phyloP scores from a whole-genome alignment of 1,140 invertebrate species.

The Drosophila virilis region DNA sequence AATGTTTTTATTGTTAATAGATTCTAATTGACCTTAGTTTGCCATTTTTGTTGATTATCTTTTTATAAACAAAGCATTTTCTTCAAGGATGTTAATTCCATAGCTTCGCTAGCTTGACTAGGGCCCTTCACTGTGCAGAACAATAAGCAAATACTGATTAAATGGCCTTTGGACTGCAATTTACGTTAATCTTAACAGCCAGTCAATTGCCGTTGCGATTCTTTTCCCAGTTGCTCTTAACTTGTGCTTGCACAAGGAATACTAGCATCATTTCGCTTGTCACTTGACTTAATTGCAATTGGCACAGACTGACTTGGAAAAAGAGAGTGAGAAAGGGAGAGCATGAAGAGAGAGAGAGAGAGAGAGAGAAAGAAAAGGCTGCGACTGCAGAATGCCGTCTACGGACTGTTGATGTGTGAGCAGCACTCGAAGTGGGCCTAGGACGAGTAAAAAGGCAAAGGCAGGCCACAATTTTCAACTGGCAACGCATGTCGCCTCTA shows the following conservation, averaged over 20 bases:
- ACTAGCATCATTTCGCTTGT: slow-evolving; percentile 58
- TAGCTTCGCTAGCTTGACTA: neutral
- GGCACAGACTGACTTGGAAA: slow-evolving; percentile 13
- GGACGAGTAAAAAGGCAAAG: neutral
- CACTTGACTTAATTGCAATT: slow-evolving; percentile 78
- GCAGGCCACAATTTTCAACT: slow-evolving; percentile 19
- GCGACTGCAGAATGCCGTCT: neutral
- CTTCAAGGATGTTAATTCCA: neutral
- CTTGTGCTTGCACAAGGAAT: slow-evolving; percentile 30
- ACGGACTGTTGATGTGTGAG: slow-evolving; percentile 6
- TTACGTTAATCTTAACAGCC: neutral
- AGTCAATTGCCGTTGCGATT: slow-evolving; percentile 19
- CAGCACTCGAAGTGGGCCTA: neutral
- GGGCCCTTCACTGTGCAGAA: neutral
- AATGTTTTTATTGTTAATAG: no score
- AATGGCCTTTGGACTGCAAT: neutral
- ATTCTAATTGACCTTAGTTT: no score
- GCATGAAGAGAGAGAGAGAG: neutral
- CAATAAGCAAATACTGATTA: neutral
- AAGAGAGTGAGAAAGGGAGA: neutral
- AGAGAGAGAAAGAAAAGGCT: neutral
- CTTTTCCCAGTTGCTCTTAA: slow-evolving; percentile 9
- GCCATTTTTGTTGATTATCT: no score
- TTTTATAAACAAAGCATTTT: no score
- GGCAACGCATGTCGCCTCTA: slow-evolving; percentile 44